phyloP scores from a whole-genome alignment of 2,113 vertebrate genomes.

The Scophthalmus maximus region DNA sequence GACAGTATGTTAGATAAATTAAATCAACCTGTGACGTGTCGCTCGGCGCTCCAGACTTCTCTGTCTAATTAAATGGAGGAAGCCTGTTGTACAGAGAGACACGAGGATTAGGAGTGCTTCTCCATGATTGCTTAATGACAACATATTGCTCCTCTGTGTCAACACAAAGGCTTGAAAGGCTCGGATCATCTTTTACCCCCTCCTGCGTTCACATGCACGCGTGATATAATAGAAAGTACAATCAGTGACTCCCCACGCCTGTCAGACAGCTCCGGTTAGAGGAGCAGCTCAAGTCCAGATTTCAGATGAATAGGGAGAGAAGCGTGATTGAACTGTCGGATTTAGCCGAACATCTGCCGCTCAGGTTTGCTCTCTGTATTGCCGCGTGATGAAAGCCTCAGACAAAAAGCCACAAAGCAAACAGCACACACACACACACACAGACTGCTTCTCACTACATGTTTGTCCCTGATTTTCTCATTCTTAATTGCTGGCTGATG shows the following conservation, averaged over 20 bases:
- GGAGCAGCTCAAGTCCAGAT: conserved; percentile 77
- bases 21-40: conserved; percentile 5
- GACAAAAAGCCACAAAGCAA: conserved; percentile 82
- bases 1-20: conserved; percentile 15
- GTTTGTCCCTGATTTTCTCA: conserved; percentile 72
- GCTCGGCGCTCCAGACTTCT: not conserved
- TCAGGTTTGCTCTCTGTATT: conserved; percentile 82
- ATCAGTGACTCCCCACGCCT: conserved; percentile 75
- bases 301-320: conserved; percentile 74
- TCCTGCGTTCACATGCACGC: conserved; percentile 10
- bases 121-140: conserved; percentile 57
- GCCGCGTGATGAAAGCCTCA: conserved; percentile 88
- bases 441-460: conserved; percentile 42
- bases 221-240: conserved; percentile 63
- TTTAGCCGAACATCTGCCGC: conserved; percentile 82
- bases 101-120: conserved; percentile 54
- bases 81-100: conserved; percentile 22
- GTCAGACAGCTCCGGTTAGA: conserved; percentile 29
- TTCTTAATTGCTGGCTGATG: conserved; percentile 79
- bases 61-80: conserved; percentile 44
- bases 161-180: conserved; percentile 71
- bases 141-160: conserved; percentile 57
- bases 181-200: conserved; percentile 40
- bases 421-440: too few species aligned
- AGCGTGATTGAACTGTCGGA: conserved; percentile 84